Evolutionary conservation across 2,797 vertebrate genomes (phyloP).

Genomic region (Phrynocephalus guinanensis): DNA sequence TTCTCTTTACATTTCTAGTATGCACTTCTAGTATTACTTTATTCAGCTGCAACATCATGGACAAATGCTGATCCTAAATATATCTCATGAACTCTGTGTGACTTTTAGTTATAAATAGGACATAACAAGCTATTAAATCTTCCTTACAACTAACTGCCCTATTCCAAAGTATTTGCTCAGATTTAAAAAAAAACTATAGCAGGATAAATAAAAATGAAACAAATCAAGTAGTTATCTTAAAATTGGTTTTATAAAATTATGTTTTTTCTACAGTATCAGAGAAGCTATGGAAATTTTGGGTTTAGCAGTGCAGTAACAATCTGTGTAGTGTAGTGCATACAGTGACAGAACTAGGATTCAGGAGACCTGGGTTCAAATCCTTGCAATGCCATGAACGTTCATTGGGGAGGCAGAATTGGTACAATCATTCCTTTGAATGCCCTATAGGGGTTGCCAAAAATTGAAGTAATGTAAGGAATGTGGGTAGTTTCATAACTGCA

Average conservation of each 20-base stretch:
- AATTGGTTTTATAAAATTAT: conserved; percentile 24
- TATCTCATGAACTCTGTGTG: conserved; percentile 81
- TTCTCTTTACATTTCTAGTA: conserved; percentile 59
- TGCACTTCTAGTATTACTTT: conserved; percentile 77
- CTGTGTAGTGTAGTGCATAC: no score
- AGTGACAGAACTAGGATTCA: no score
- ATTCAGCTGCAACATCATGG: conserved; percentile 74
- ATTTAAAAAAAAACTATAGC: conserved; percentile 25
- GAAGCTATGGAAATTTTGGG: background rate
- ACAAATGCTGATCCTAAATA: conserved; percentile 80
- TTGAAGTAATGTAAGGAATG: no score
- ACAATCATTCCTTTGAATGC: no score
- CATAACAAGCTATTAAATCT: conserved; percentile 81
- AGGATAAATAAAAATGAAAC: background rate
- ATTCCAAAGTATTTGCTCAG: conserved; percentile 72
- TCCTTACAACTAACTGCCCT: conserved; percentile 75
- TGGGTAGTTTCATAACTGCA: no score
- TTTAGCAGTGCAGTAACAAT: background rate
- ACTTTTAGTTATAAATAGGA: conserved; percentile 81
- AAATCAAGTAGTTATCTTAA: conserved; percentile 26
- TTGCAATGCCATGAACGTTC: no score
- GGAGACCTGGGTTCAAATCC: no score
- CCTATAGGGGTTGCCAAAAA: no score
- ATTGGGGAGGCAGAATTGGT: no score
- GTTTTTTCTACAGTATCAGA: background rate